phyloP scores from a whole-genome alignment of 2,888 invertebrate genomes.

The Eilema caniola region DNA sequence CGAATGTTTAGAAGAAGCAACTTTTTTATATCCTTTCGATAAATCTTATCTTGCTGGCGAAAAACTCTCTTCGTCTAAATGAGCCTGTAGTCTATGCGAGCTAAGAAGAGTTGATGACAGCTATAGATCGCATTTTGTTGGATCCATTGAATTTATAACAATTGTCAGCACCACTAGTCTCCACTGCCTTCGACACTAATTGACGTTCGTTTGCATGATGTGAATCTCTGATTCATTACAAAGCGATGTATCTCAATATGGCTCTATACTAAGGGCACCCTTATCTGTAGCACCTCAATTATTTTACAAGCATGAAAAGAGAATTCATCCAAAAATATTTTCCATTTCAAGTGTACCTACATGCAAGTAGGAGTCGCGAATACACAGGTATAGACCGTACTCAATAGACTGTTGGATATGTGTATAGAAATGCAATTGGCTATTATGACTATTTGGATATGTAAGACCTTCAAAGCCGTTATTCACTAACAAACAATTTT shows the following conservation, averaged over 20 bases:
- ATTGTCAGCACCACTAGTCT: not conserved
- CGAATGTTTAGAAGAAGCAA: too few relatives aligned
- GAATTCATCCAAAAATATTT: not conserved
- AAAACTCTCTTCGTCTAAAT: too few relatives aligned
- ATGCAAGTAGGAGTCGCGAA: not conserved
- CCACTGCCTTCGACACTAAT: not conserved
- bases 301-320: not conserved
- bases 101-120: not conserved
- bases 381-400: too few relatives aligned
- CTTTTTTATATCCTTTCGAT: too few relatives aligned
- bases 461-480: not conserved
- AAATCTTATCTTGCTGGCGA: too few relatives aligned
- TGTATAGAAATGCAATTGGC: not conserved
- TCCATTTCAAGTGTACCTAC: not conserved
- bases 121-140: not conserved
- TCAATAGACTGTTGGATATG: not conserved
- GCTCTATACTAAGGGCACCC: not conserved
- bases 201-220: not conserved
- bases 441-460: not conserved
- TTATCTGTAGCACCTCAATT: not conserved
- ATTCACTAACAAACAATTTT: not conserved
- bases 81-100: too few relatives aligned
- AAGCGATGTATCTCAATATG: not conserved
- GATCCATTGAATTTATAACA: not conserved
- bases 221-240: not conserved